A percentile compares a stretch with the other conserved stretches of the same genome.
Conservation (phyloP, 2,888 invertebrate genomes). For the Gymnoscelis rufifasciata region DNA sequence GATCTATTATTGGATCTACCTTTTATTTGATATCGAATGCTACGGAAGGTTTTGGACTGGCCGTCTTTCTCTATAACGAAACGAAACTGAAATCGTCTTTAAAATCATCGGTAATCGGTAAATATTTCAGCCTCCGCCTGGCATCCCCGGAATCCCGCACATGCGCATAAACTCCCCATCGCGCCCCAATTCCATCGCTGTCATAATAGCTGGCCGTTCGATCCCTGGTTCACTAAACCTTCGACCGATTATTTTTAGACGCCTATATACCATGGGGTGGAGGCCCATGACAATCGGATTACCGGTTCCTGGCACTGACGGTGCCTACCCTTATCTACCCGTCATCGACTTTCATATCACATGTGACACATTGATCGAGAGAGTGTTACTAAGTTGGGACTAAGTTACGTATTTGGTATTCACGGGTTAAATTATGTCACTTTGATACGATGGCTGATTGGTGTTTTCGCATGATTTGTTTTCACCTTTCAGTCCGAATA, state of each 20-base stretch:
- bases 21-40: too few relatives aligned
- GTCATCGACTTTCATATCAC: background rate
- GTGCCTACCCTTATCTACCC: background rate
- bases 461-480: too few relatives aligned
- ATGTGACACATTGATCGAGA: background rate
- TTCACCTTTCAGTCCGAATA: too few relatives aligned
- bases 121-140: background rate
- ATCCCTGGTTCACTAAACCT: conserved; percentile 17
- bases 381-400: background rate
- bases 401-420: background rate
- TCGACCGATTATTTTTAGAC: conserved; percentile 23
- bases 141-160: background rate
- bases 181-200: conserved; percentile 17
- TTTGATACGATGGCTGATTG: too few relatives aligned
- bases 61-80: too few relatives aligned
- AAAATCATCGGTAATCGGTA: background rate
- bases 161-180: conserved; percentile 13
- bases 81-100: too few relatives aligned
- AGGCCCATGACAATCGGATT: conserved; percentile 13
- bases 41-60: too few relatives aligned
- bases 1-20: too few relatives aligned
- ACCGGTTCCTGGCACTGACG: conserved; percentile 25
- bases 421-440: too few relatives aligned
- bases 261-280: conserved; percentile 10
- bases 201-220: conserved; percentile 9